A percentile compares a stretch with the other conserved stretches of the same genome.
Conservation (phyloP, 2,113 vertebrate genomes). For the Bagarius yarrelli region DNA sequence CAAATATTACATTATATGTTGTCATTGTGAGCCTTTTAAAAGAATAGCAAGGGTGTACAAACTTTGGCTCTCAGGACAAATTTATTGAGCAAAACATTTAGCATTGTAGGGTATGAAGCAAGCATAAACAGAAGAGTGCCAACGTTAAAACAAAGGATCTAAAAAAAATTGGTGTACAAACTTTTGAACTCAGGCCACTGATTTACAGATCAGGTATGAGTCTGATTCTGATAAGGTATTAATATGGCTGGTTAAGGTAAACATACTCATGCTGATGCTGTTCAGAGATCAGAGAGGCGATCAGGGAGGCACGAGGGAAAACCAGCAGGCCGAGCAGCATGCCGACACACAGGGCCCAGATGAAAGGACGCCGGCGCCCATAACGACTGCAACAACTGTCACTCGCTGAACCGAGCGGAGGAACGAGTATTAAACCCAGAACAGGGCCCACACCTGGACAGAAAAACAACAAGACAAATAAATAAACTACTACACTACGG, state of each 20-base stretch:
- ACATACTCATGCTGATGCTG: slow-evolving; percentile 2
- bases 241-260: not conserved
- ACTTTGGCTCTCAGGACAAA: not conserved
- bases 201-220: not conserved
- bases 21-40: not conserved
- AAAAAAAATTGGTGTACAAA: not conserved
- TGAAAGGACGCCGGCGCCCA: slow-evolving; percentile 82
- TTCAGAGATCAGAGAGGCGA: slow-evolving; percentile 67
- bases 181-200: not conserved
- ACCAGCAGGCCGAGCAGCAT: slow-evolving; percentile 80
- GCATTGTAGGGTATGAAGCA: not conserved
- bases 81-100: not conserved
- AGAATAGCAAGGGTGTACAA: not conserved
- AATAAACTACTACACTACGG: not conserved
- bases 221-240: not conserved
- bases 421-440: slow-evolving; percentile 78
- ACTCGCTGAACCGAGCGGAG: slow-evolving; percentile 78
- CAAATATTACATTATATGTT: not conserved
- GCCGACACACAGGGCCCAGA: slow-evolving; percentile 79
- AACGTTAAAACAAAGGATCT: no score
- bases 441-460: slow-evolving; percentile 79
- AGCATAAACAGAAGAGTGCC: no score
- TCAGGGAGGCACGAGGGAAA: slow-evolving; percentile 72
- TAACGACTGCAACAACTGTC: slow-evolving; percentile 81
- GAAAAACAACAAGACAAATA: not conserved